Evolutionary conservation across 2,113 vertebrate species (phyloP), one percentile per base, ranked within the genome.

Genomic region (Passer domesticus): DNA sequence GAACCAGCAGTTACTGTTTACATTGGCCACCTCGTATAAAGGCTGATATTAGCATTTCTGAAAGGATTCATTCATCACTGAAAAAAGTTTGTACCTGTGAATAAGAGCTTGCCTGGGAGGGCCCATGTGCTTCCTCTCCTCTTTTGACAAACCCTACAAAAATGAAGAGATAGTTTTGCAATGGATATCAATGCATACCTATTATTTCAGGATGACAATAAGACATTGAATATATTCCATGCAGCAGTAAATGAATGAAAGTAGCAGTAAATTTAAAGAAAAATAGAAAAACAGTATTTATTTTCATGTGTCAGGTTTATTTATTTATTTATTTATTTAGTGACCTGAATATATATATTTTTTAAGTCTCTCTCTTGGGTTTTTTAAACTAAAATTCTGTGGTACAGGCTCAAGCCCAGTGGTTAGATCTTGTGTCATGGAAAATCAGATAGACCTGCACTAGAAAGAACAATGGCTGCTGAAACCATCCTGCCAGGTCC

Each of bases 31-130:
- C 79, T 55, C 68, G 60, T 60, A 3, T 91, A 76, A 83, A 76
- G 85, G 89, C 88, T 55, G 92, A 94, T 87, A 93, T 93, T 79
- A 95, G 60, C 60, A 83, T 91, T 95, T 94, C 80, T 90, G 87
- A 96, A 96, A 92, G 66, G 70, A 91, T 96, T 97, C 78, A 95
- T 96, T 96, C 73, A 87, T 91, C 77, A 78, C 64, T 83, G 84
- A 85, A 68, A 82, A 79, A 92, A 90, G 59, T 84, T 92, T 83
- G 60, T 96, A 92, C 74, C 95, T 94, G 44, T 84, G 95, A 97
- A 60, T 92, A 94, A 94, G 87, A 89, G 43, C 47, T 89, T 76
- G 67, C 89, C 66, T 79, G 79, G 89, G 49, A 93, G 58, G 35
- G 35, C 37, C 66, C 80, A 19, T 91, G 66, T 84, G 35, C 75